Base-by-base conservation (phyloP, 1,140 invertebrate species). In the Zophobas morio region DNA sequence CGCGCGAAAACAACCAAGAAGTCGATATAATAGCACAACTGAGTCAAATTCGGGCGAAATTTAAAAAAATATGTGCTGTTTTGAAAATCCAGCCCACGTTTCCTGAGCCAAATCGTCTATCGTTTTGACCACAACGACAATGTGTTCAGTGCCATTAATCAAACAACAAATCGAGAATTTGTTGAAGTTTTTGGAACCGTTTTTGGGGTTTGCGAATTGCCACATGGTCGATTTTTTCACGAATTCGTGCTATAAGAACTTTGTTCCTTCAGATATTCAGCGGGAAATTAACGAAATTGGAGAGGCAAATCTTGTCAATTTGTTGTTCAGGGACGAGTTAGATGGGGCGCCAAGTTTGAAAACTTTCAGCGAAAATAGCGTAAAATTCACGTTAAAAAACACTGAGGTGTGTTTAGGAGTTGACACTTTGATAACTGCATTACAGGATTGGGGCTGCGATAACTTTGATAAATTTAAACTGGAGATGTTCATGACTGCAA, bases 171-270 rank as follows among this genome's bases (percentile, higher is more conserved):
- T 94, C 76, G 87, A 92, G 39, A 85, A 86, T 46, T 83, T 91
- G 1, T 83, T 90, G 6, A 79, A 80, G 32, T 93, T 91, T 84
- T 83, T 95, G 5, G 84, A 89, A 57, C 88, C 89, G 0, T 87
- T 91, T 79, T 82, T 92, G 76, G 86, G 89, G 1, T 86, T 96
- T 53, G 89, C 91, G 1, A 92, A 95, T 85, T 93, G 93, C 81
- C 95, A 96, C 85, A 92, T 95, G 88, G 94, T 95, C 1, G 92
- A 95, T 81, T 96, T 93, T 87, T 89, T 95, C n/a, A 93, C 90
- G 0, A 85, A 92, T n/a, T 85, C 91, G 39, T 89, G 93, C 60
- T 96, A 93, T 91, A 79, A 89, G 0, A 88, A 81, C 33, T 88
- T 88, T 76, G 80, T 95, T 35, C 90, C 93, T 0, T 72, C 81